Base-by-base conservation (phyloP, 2,113 vertebrate species). In the Pionites leucogaster region DNA sequence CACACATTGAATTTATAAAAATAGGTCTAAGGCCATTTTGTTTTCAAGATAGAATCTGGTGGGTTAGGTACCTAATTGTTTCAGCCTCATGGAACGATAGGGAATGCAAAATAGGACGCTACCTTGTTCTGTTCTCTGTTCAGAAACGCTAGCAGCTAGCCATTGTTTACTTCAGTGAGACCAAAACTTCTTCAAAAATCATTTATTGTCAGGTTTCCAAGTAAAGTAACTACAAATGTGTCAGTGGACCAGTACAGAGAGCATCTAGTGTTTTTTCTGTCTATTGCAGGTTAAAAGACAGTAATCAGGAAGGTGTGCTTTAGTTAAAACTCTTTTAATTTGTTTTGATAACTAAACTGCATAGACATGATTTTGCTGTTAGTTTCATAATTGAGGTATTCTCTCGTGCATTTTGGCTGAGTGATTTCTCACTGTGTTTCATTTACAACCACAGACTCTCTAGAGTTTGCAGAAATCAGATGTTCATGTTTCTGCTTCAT, bases 381-480 rank as follows among this genome's bases (percentile, higher is more conserved):
- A 69, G 25, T 31, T 96, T 88, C n/a, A 42, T 94, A 96, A 95
- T 77, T 96, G 71, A 95, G 77, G 91, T 79, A 87, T 76, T 71
- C 72, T 93, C 72, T 91, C 1, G 14, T 90, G 84, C 71, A 80
- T 78, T 96, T 95, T 94, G 79, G 49, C 60, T 93, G 82, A 91
- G 18, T 69, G 65, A 89, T 92, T 89, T 91, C 83, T 94, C 55
- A 82, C 55, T 92, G 83, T 92, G 71, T 55, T 90, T 94, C 85
- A 85, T 87, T 92, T 95, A 70, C 70, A 95, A 77, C 16, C 47
- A 52, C 2, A 3, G 4, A 80, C 79, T 71, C 90, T 92, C 94
- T 70, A 86, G 94, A 95, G 87, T 90, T 80, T 86, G 50, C 46
- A 92, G 64, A 95, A 92, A 86, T 97, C 71, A 90, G 93, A 96